phyloP scores from a whole-genome alignment of 2,888 invertebrate species.

The Philopedon plagiatum region DNA sequence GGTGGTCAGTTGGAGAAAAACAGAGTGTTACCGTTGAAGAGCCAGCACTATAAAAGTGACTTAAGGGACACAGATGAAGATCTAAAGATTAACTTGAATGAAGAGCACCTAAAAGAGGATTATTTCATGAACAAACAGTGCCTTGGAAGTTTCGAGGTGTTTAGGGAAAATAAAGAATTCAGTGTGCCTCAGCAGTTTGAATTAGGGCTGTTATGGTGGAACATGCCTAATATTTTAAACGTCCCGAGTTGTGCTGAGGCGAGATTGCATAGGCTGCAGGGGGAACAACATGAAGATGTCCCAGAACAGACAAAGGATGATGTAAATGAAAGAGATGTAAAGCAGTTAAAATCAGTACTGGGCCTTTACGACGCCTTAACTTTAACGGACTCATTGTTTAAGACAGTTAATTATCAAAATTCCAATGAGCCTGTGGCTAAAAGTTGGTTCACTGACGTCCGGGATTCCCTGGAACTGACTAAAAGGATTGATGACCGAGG shows the following conservation, averaged over 20 bases:
- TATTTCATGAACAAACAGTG: conserved; percentile 54
- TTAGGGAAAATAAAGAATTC: conserved; percentile 50
- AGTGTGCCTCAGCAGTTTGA: conserved; percentile 56
- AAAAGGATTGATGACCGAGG: conserved; percentile 61
- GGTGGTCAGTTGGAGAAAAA: conserved; percentile 53
- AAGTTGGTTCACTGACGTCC: conserved; percentile 58
- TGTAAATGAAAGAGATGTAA: neutral
- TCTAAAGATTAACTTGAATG: neutral
- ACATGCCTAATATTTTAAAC: conserved; percentile 57
- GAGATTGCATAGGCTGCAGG: neutral
- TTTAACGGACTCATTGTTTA: conserved; percentile 33
- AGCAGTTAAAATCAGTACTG: conserved; percentile 23
- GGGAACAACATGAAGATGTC: neutral
- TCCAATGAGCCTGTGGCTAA: conserved; percentile 62
- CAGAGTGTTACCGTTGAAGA: conserved; percentile 11
- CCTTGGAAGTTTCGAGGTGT: conserved; percentile 57
- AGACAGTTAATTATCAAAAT: conserved; percentile 52
- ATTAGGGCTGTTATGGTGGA: conserved; percentile 58
- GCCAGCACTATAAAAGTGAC: neutral
- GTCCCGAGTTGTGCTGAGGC: conserved; percentile 44
- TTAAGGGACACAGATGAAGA: conserved; percentile 48
- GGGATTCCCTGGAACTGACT: conserved; percentile 66
- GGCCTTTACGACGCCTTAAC: conserved; percentile 51
- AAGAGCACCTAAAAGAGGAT: conserved; percentile 11
- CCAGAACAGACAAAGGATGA: neutral